Evolutionary conservation across 1,140 invertebrate species (phyloP), one percentile per base, ranked within the genome.

Genomic region (Sitodiplosis mosellana): DNA sequence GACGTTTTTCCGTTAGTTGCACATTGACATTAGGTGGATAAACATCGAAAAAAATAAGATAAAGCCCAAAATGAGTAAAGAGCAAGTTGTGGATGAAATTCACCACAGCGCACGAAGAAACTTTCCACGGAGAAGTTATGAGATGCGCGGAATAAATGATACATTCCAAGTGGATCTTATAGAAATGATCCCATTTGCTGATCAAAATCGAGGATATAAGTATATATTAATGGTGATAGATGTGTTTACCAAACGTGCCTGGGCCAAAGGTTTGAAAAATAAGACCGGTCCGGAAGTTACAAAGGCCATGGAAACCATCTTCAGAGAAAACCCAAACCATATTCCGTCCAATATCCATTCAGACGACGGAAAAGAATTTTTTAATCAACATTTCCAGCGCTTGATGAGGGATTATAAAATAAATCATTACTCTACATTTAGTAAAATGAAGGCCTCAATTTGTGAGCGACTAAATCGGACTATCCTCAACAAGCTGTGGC

Each of bases 171-270:
- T 58, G 12, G 64, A 66, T 57, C 54, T 67, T 22, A 59, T 61
- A 8, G 60, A 67, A 52, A 63, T 67, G 59, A 52, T 53, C 38
- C 50, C 46, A 0, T 60, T 57, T 54, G 49, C 52, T 19, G 51
- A 51, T 50, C 19, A 54, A 36, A 71, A 72, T 57, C 54, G 58
- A 38, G 56, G 58, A 21, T 63, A 55, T 53, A 61, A 61, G 48
- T 71, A 66, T 51, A 54, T 72, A 22, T 51, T 73, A 45, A 63
- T 58, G 19, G 57, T 68, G 5, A 70, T 72, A 48, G 64, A 71
- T 55, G 51, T 53, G 20, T 69, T 69, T 54, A 60, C 58, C 45
- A 72, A 69, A 58, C 66, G 56, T 54, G 61, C 64, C 18, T 72
- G 60, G 60, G 59, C 59, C n/a, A 37, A 60, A 20, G 60, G 66